These are phyloP conservation scores for Microtus richardsoni DNA, from an alignment of 2,113 vertebrate species.

Conservation along the genomic window DNA sequence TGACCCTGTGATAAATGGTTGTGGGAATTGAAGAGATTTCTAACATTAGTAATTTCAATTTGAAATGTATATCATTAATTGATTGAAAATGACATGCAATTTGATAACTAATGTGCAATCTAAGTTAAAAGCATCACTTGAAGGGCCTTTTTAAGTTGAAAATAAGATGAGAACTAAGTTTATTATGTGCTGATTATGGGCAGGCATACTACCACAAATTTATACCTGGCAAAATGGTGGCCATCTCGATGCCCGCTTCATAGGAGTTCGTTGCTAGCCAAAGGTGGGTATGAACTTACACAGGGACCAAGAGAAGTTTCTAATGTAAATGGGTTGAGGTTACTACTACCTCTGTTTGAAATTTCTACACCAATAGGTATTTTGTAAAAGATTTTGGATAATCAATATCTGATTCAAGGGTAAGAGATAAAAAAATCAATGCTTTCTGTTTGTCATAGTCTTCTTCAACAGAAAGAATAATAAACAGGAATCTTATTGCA, in stretches of 20 bases:
- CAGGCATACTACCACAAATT: background rate
- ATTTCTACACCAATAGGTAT: background rate
- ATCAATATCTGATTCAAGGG: background rate
- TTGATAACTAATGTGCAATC: conserved; percentile 1
- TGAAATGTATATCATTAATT: conserved; percentile 41
- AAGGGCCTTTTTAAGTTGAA: conserved; percentile 34
- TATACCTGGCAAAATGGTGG: background rate
- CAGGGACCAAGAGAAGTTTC: background rate
- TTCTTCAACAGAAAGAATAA: background rate
- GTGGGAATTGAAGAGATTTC: conserved; percentile 12
- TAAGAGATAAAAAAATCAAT: background rate
- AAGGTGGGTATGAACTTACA: background rate
- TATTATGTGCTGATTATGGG: background rate
- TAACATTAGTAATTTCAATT: conserved; percentile 7
- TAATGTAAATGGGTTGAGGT: background rate
- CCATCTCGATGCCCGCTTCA: background rate
- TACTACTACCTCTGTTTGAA: background rate
- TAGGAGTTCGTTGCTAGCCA: background rate
- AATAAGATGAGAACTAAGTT: background rate
- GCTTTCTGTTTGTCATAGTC: background rate
- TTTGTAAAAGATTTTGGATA: conserved; percentile 2
- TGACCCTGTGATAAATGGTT: background rate
- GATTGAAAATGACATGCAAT: conserved; percentile 13
- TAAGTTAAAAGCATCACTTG: conserved; percentile 1
- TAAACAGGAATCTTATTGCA: background rate